These are phyloP conservation scores for Ceratothoa steindachneri DNA, from an alignment of 2,888 invertebrate genomes.

Conservation along the genomic window DNA sequence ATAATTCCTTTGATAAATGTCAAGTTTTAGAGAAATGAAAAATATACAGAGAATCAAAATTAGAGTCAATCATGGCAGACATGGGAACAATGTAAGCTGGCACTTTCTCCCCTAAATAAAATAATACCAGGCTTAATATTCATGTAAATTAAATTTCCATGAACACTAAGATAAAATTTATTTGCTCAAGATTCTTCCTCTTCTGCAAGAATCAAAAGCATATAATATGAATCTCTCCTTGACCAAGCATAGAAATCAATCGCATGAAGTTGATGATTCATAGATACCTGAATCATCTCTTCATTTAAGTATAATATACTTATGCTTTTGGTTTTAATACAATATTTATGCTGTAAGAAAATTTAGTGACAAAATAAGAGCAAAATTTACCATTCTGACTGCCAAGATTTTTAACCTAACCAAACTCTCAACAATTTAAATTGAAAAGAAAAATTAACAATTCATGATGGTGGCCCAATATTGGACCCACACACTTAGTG, in stretches of 20 bases:
- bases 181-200: not conserved
- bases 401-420: too few species aligned
- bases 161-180: not conserved
- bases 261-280: not conserved
- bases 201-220: slow-evolving; percentile 25
- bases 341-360: not conserved
- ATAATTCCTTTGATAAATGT: too few species aligned
- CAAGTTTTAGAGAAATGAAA: too few species aligned
- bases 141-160: not conserved
- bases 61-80: too few species aligned
- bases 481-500: too few species aligned
- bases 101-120: not conserved
- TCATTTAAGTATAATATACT: not conserved
- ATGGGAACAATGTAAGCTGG: too few species aligned
- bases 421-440: too few species aligned
- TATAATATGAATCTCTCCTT: not conserved
- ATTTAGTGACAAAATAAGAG: not conserved
- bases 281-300: not conserved
- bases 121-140: not conserved
- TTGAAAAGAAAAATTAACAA: too few species aligned
- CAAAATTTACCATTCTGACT: too few species aligned
- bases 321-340: not conserved
- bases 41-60: too few species aligned
- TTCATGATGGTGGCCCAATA: too few species aligned
- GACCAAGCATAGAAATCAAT: not conserved